Conservation (phyloP, 2,113 vertebrate genomes). For the Scatophagus argus region DNA sequence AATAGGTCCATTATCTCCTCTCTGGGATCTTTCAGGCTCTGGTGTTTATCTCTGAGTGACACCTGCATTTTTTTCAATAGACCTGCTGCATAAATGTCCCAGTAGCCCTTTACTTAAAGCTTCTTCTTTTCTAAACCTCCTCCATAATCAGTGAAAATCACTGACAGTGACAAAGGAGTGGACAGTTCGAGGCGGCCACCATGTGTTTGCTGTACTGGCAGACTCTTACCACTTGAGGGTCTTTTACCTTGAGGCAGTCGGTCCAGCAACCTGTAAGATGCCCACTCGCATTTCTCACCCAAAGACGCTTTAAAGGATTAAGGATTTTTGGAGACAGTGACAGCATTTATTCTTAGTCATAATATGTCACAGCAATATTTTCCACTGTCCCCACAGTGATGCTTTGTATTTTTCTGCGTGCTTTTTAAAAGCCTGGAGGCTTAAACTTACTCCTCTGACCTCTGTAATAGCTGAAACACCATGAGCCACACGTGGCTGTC, state of each 20-base stretch:
- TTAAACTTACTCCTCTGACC: slow-evolving; percentile 39
- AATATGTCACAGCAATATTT: slow-evolving; percentile 5
- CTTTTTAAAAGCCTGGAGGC: slow-evolving; percentile 9
- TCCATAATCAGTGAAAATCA: slow-evolving; percentile 46
- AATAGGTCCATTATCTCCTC: slow-evolving; percentile 53
- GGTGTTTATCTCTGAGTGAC: slow-evolving; percentile 60
- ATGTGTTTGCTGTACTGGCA: slow-evolving; percentile 18
- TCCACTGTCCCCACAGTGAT: not conserved
- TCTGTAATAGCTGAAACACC: slow-evolving; percentile 19
- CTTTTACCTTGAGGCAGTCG: slow-evolving; percentile 33
- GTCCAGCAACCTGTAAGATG: slow-evolving; percentile 25
- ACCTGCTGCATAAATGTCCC: slow-evolving; percentile 30
- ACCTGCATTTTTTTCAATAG: slow-evolving; percentile 42
- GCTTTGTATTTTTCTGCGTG: slow-evolving; percentile 1
- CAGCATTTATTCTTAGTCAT: slow-evolving; percentile 2
- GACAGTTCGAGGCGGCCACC: slow-evolving; percentile 7
- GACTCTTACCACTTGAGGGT: slow-evolving; percentile 29
- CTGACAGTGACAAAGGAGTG: slow-evolving; percentile 16
- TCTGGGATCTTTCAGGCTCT: slow-evolving; percentile 42
- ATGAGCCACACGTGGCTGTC: slow-evolving; percentile 20
- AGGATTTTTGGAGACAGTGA: slow-evolving; percentile 11
- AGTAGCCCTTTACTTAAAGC: slow-evolving; percentile 6
- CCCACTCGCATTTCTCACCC: slow-evolving; percentile 45
- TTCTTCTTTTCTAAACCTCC: slow-evolving; percentile 6
- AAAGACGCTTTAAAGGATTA: slow-evolving; percentile 41